A percentile compares a stretch with the other conserved stretches of the same genome.
Evolutionary conservation across 2,797 vertebrate genomes (phyloP).

Genomic region (Scomberomorus guttatus): DNA sequence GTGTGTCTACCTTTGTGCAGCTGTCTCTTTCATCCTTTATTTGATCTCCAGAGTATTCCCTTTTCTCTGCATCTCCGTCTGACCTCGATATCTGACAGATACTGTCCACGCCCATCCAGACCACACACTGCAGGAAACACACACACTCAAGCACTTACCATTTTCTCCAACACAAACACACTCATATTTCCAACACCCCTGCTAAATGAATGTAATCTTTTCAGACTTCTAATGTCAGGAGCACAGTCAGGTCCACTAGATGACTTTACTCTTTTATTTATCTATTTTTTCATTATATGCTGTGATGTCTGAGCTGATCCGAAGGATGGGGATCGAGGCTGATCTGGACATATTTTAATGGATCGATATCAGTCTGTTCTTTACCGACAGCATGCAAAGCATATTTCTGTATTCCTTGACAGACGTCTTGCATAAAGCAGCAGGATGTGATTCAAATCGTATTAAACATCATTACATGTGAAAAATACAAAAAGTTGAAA

Average conservation of each 20-base stretch:
- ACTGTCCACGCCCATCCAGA: slow-evolving; percentile 34
- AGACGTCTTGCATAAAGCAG: neutral
- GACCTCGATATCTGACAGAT: slow-evolving; percentile 65
- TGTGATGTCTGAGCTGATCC: too few species aligned
- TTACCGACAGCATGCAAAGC: neutral
- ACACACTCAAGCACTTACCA: slow-evolving; percentile 10
- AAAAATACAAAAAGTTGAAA: too few species aligned
- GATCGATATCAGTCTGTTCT: neutral
- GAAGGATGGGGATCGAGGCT: too few species aligned
- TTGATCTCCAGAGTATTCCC: slow-evolving; percentile 60
- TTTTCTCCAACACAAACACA: neutral
- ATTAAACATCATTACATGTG: neutral
- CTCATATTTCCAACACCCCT: neutral
- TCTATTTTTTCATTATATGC: too few species aligned
- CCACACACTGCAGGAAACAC: slow-evolving; percentile 14
- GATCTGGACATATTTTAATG: too few species aligned
- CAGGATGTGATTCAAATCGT: too few species aligned
- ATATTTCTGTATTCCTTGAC: neutral
- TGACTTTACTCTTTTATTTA: too few species aligned
- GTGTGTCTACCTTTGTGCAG: slow-evolving; percentile 44
- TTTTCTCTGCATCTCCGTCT: slow-evolving; percentile 46
- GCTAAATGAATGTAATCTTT: neutral
- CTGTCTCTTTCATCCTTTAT: slow-evolving; percentile 61
- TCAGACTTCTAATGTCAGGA: neutral
- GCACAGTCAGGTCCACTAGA: too few species aligned